Base-by-base conservation (phyloP, 2,888 invertebrate species). In the Drosophila vallismaia region DNA sequence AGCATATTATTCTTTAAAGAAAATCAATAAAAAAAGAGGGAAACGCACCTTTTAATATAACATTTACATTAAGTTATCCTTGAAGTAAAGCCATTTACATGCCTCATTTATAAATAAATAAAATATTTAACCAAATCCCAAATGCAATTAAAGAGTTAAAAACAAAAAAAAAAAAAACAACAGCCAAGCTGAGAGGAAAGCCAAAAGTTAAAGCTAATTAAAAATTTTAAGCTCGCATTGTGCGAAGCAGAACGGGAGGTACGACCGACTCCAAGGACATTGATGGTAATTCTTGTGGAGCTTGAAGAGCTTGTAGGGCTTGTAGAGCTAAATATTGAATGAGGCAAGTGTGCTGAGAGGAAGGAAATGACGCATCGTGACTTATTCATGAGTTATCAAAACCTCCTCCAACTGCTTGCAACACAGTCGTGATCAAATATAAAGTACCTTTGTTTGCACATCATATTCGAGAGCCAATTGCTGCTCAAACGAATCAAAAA, bases 151-250 rank as follows among this genome's bases (percentile, higher is more conserved):
- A 77, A 70, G 66, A 45, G 54, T 52, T 50, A 8, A 26, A 59
- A 54, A 14, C 49, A 33, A 26, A 33, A 56, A 19, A 19, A 1
- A 19, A 19, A 19, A 19, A 1, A 19, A 19, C 68, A 50, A 49
- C 44, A 59, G 46, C 49, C 59, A 59, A n/a, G n/a, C n/a, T n/a
- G n/a, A n/a, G n/a, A n/a, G n/a, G 19, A 71, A 49, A 66, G 66
- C 24, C 42, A 66, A 55, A 64, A 54, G 48, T 60, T 54, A 71
- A 84, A 67, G 51, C 40, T 51, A 71, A 82, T 80, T 85, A 66
- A 31, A 57, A 67, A 85, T 79, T 66, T 74, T 49, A 67, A 74
- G 62, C 64, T 62, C 54, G 66, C 63, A 64, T 58, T 26, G 46
- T 40, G 58, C 56, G 68, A 59, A 62, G 52, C 55, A 19, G 44